Conservation (phyloP, 2,113 vertebrate genomes). For the Sorex fumeus region DNA sequence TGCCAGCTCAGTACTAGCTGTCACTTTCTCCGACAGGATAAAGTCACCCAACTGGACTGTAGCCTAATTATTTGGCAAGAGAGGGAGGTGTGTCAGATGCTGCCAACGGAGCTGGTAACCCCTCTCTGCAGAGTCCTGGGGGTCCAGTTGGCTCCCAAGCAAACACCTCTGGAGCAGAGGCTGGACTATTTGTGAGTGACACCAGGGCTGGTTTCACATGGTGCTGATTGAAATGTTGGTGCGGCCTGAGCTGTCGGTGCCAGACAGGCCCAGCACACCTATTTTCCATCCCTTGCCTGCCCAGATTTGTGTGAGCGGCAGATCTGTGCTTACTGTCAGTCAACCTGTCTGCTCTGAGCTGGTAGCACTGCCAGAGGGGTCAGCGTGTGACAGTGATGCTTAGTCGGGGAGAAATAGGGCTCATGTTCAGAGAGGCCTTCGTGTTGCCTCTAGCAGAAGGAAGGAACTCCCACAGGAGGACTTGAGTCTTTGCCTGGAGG, state of each 20-base stretch:
- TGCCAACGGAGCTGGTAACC: neutral
- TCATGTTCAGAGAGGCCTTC: constrained; percentile 45
- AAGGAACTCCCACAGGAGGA: neutral
- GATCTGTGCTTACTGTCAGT: constrained; percentile 72
- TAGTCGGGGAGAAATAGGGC: constrained; percentile 1
- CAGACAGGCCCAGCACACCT: constrained; percentile 65
- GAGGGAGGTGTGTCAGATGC: constrained; percentile 52
- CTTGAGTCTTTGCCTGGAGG: no score
- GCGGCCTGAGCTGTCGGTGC: constrained; percentile 28
- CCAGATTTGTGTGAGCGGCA: constrained; percentile 58
- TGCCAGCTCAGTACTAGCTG: constrained; percentile 67
- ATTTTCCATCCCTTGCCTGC: constrained; percentile 40
- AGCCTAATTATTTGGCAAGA: constrained; percentile 79
- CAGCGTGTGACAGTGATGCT: constrained; percentile 72
- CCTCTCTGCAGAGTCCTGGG: neutral
- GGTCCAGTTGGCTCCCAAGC: neutral
- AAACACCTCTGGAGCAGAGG: neutral
- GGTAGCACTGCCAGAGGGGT: neutral
- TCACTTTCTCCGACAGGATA: constrained; percentile 62
- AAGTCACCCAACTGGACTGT: constrained; percentile 72
- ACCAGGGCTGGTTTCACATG: neutral
- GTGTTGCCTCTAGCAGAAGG: neutral
- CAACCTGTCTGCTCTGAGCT: constrained; percentile 25
- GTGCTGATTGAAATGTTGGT: constrained; percentile 68
- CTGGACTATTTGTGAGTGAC: constrained; percentile 62